Conservation (phyloP, 2,797 vertebrate species). For the Ispidina picta region DNA sequence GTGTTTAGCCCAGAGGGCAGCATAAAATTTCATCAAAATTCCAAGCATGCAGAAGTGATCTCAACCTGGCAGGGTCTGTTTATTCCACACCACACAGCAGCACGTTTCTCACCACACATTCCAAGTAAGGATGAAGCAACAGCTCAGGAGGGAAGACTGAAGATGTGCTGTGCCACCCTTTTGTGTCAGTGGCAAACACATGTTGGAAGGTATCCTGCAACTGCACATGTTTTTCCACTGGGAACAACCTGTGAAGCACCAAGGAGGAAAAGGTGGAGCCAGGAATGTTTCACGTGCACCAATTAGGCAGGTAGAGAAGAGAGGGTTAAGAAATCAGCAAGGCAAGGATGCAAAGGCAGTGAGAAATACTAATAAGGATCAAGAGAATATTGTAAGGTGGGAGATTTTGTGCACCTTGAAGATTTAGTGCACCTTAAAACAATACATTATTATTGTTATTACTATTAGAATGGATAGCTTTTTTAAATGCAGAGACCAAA, state of each 20-base stretch:
- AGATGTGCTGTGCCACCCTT: conserved; percentile 59
- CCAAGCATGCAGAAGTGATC: conserved; percentile 72
- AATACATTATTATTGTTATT: too few species aligned
- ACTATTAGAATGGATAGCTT: too few species aligned
- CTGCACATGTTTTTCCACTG: background rate
- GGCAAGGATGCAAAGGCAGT: too few species aligned
- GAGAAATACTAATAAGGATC: too few species aligned
- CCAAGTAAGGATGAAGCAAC: conserved; percentile 64
- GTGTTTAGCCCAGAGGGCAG: conserved; percentile 74
- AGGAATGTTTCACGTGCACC: background rate
- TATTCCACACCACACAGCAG: conserved; percentile 70
- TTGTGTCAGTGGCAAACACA: conserved; percentile 48
- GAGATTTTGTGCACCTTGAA: too few species aligned
- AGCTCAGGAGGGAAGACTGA: conserved; percentile 69
- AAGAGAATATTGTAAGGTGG: too few species aligned
- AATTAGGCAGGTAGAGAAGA: background rate
- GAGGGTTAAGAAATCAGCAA: too few species aligned
- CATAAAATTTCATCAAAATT: conserved; percentile 76
- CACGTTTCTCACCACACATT: conserved; percentile 66
- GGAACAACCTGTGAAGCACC: conserved; percentile 17
- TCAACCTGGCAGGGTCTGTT: conserved; percentile 71
- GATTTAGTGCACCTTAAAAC: too few species aligned
- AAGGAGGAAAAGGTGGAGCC: background rate
- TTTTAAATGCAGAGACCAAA: too few species aligned
- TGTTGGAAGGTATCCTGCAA: conserved; percentile 35